Base-by-base conservation (phyloP, 2,113 vertebrate genomes). In the Odontophorus gujanensis region DNA sequence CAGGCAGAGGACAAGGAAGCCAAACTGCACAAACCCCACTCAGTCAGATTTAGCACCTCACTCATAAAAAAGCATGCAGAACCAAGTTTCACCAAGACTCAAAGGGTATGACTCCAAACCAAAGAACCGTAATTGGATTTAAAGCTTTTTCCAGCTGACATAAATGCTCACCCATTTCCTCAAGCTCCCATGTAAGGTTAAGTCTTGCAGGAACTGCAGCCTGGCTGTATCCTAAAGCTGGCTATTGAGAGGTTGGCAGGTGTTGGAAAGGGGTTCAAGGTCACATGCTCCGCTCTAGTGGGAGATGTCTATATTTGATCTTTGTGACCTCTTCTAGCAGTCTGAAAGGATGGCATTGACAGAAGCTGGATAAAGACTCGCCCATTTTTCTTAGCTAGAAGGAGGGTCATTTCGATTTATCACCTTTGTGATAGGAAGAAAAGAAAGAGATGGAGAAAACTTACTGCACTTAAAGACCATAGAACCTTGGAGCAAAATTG, bases 281-380 rank as follows among this genome's bases (percentile, higher is more conserved):
- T 95, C 87, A 86, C 17, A 57, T 79, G 80, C 90, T 90, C 69
- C 66, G 63, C 85, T 88, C 61, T 62, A 81, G 85, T 47, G 66
- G 82, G 85, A 95, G 73, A 92, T 93, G 82, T 95, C 95, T 95
- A 51, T 95, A 90, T 90, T 95, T 96, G 94, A 95, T 75, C 90
- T 76, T 65, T 51, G 82, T 84, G 93, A 97, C 87, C 95, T 94
- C 80, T 86, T 88, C 76, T 30, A 94, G 76, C 40, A 69, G 57
- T 53, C 76, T 91, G 94, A 97, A 96, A 91, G 82, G 45, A 93
- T 75, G 61, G 87, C 91, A 95, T 88, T 92, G 94, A 96, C 82
- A 86, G 91, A 95, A 95, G 73, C 79, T 75, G 65, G 73, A 95
- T 55, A 96, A 96, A 96, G 85, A 78, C 76, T 87, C 89, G n/a